These are phyloP conservation scores for Phylloscopus collybita DNA, from an alignment of 2,797 vertebrate species.

Conservation along the genomic window DNA sequence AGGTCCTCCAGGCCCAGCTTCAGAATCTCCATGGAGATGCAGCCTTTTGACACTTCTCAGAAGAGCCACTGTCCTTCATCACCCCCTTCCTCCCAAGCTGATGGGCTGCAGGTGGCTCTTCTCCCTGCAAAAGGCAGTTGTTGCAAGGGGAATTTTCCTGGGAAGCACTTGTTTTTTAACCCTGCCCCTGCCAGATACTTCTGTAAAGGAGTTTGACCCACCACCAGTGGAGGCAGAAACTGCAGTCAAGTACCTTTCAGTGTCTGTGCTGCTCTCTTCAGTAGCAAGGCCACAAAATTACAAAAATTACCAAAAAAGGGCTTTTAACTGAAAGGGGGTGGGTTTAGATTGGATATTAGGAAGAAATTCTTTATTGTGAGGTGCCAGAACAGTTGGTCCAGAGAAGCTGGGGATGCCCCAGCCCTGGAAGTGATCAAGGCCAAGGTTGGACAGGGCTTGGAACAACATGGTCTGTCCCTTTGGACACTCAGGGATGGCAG, in stretches of 20 bases:
- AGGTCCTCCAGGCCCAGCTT: background rate
- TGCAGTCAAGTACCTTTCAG: background rate
- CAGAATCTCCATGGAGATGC: accelerated
- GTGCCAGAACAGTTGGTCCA: too few relatives aligned
- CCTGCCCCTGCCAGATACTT: background rate
- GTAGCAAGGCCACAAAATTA: background rate
- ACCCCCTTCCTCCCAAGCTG: background rate
- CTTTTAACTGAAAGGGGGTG: accelerated
- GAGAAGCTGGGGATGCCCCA: background rate
- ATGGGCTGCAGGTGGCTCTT: background rate
- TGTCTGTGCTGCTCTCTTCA: background rate
- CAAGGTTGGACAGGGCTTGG: background rate
- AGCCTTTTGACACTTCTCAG: background rate
- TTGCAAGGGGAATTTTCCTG: background rate
- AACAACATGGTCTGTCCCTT: background rate
- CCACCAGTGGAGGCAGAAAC: background rate
- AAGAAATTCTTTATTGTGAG: background rate
- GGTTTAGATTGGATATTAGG: background rate
- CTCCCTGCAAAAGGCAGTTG: background rate
- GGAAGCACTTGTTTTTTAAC: background rate
- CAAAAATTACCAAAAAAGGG: background rate
- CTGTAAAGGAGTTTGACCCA: background rate
- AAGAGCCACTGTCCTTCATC: background rate
- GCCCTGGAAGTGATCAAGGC: background rate
- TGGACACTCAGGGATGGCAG: background rate